These are phyloP conservation scores for Acanthornis magna DNA, from an alignment of 2,797 vertebrate species.

Conservation along the genomic window DNA sequence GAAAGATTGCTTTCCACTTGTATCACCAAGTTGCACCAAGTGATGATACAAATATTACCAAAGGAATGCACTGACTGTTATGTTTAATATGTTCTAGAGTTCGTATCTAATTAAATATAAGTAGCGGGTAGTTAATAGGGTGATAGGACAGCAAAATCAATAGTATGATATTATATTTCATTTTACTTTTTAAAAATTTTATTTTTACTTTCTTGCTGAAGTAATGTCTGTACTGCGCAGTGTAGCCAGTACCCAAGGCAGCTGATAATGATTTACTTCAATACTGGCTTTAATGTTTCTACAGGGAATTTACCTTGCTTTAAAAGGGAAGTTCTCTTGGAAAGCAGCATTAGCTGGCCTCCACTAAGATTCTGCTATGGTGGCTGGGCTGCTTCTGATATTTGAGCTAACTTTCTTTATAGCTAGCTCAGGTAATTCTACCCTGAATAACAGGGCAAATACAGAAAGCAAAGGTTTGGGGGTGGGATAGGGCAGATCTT, in stretches of 20 bases:
- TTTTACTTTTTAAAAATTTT: neutral
- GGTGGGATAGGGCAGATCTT: neutral
- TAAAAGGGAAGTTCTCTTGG: neutral
- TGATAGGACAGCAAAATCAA: neutral
- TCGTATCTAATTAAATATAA: neutral
- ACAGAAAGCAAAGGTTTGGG: neutral
- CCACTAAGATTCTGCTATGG: accelerated
- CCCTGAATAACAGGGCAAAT: neutral
- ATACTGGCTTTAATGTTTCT: neutral
- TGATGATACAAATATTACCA: neutral
- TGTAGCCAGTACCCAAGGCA: neutral
- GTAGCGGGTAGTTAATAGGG: neutral
- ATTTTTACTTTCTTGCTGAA: neutral
- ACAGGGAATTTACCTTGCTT: neutral
- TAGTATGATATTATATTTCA: neutral
- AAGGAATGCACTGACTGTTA: neutral
- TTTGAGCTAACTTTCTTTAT: neutral
- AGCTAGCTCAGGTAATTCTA: neutral
- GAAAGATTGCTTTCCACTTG: neutral
- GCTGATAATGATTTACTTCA: neutral
- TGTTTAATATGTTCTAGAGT: neutral
- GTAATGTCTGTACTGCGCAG: neutral
- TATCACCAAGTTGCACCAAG: neutral
- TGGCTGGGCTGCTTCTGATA: neutral
- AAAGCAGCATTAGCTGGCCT: neutral